Evolutionary conservation across 2,888 invertebrate genomes (phyloP).

Genomic region (Drosophila merina): DNA sequence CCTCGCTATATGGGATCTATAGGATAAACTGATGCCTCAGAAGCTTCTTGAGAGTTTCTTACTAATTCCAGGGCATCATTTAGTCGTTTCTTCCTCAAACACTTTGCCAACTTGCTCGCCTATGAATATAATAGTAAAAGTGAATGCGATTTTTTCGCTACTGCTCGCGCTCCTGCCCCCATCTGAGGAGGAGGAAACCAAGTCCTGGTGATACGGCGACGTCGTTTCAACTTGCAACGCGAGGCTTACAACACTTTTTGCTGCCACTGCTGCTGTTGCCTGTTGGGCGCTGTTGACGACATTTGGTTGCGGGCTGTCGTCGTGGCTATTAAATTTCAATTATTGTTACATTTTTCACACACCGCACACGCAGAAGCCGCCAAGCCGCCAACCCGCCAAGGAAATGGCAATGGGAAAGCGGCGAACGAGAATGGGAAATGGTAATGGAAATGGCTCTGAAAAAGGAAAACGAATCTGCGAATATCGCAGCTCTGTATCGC

Average conservation of each 20-base stretch:
- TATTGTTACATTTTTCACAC: conserved; percentile 78
- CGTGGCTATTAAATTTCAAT: conserved; percentile 78
- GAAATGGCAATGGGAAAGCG: conserved; percentile 49
- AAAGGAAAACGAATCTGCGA: conserved; percentile 17
- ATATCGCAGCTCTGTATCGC: not conserved
- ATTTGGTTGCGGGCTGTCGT: conserved; percentile 62
- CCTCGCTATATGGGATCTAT: not conserved
- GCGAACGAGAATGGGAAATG: conserved; percentile 58
- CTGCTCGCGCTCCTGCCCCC: conserved; percentile 6
- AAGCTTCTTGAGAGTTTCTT: too few relatives aligned
- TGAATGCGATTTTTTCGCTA: conserved; percentile 60
- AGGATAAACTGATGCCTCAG: too few relatives aligned
- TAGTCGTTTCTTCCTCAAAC: not conserved
- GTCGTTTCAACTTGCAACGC: conserved; percentile 40
- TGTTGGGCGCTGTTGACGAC: conserved; percentile 47
- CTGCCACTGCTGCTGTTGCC: conserved; percentile 18
- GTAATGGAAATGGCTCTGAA: conserved; percentile 40
- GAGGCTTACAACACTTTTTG: conserved; percentile 49
- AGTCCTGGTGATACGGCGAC: conserved; percentile 27
- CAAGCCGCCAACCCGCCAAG: conserved; percentile 20
- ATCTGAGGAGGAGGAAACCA: conserved; percentile 37
- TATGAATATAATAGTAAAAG: conserved; percentile 76
- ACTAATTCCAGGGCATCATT: not conserved
- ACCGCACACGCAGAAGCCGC: conserved; percentile 54
- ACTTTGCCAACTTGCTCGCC: conserved; percentile 45